Conservation (phyloP, 2,113 vertebrate genomes). For the Sciurus niger region DNA sequence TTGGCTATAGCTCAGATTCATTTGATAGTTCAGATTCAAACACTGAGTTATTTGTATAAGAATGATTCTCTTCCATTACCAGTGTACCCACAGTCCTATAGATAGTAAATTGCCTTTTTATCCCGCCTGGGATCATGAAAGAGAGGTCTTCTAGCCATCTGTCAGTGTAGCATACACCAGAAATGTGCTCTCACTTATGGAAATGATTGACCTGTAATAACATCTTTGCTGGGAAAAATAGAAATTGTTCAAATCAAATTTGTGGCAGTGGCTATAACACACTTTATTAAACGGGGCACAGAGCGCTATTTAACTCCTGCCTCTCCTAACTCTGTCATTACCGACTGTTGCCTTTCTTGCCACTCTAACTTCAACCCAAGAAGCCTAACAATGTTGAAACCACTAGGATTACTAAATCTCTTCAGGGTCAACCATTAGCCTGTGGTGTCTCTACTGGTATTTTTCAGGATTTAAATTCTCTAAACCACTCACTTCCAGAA, state of each 20-base stretch:
- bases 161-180: conserved; percentile 77
- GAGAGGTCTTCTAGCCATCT: conserved; percentile 83
- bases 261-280: conserved; percentile 67
- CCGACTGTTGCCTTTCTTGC: conserved; percentile 39
- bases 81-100: conserved; percentile 81
- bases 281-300: conserved; percentile 80
- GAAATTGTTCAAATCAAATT: conserved; percentile 84
- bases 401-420: conserved; percentile 40
- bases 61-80: conserved; percentile 88
- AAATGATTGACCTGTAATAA: conserved; percentile 88
- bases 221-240: conserved; percentile 84
- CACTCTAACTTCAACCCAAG: conserved; percentile 53
- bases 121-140: conserved; percentile 84
- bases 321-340: conserved; percentile 52
- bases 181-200: conserved; percentile 84
- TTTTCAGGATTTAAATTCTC: conserved; percentile 60
- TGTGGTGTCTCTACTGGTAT: conserved; percentile 6
- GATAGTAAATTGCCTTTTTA: conserved; percentile 89
- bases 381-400: conserved; percentile 27
- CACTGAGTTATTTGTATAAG: conserved; percentile 88
- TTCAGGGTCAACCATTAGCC: neutral
- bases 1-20: conserved; percentile 87
- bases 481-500: conserved; percentile 29
- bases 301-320: conserved; percentile 77
- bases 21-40: conserved; percentile 89